phyloP scores from a whole-genome alignment of 1,140 invertebrate species.

The Phymorhynchus buccinoides region DNA sequence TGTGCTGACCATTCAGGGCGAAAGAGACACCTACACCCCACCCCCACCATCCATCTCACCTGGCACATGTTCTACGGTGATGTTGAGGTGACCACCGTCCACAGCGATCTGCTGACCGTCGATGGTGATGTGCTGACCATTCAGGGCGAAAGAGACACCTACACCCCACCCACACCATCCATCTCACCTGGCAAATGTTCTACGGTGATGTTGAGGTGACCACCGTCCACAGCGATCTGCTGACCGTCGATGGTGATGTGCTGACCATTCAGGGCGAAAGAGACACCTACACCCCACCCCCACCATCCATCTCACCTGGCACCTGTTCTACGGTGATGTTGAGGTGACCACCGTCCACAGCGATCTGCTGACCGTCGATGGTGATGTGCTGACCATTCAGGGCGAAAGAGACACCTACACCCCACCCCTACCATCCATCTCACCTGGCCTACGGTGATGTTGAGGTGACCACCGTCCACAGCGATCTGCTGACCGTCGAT shows the following conservation, averaged over 20 bases:
- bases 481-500: slow-evolving; percentile 47
- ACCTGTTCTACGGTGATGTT: slow-evolving; percentile 61
- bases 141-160: slow-evolving; percentile 56
- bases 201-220: slow-evolving; percentile 58
- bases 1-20: slow-evolving; percentile 51
- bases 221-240: slow-evolving; percentile 43
- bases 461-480: slow-evolving; percentile 48
- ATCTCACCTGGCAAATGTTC: slow-evolving; percentile 49
- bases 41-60: slow-evolving; percentile 7
- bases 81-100: slow-evolving; percentile 51
- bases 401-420: no score
- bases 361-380: slow-evolving; percentile 46
- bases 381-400: slow-evolving; percentile 53
- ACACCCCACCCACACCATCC: no score
- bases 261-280: slow-evolving; percentile 54
- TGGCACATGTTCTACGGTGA: slow-evolving; percentile 57
- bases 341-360: slow-evolving; percentile 46
- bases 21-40: no score
- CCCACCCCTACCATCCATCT: no score
- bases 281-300: no score
- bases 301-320: slow-evolving; percentile 27
- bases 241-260: slow-evolving; percentile 50
- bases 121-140: slow-evolving; percentile 50
- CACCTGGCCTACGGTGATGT: slow-evolving; percentile 60
- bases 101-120: slow-evolving; percentile 46